Base-by-base conservation (phyloP, 2,113 vertebrate species). In the Manacus vitellinus region DNA sequence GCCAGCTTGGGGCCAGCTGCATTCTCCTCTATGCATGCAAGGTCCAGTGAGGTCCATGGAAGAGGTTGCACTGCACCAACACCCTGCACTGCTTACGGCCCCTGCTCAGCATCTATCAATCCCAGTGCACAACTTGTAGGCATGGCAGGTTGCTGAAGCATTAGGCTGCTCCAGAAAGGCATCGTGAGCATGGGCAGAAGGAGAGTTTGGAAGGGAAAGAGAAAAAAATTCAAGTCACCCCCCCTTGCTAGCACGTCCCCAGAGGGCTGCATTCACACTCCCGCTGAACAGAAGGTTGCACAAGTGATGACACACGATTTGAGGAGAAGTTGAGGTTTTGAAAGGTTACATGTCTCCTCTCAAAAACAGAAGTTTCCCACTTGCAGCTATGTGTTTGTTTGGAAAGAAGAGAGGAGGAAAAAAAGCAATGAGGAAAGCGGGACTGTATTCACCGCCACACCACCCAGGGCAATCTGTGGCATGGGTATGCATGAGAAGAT, bases 201-300 rank as follows among this genome's bases (percentile, higher is more conserved):
- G 72, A 79, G 62, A 37, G n/a, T 63, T 93, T 56, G 49, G 59
- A 94, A 88, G 17, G n/a, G 44, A 93, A 88, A 88, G 46, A 71
- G 56, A 75, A 79, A 87, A 89, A 94, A 59, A 86, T 46, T 67
- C 59, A 65, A 88, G 85, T 85, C 67, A 72, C 46, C 51, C 49
- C 37, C 55, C 93, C 79, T 79, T 17, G 31, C 75, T 92, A 76
- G 85, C 85, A 93, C 78, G 66, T 79, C 46, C 91, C 85, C 67
- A 72, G 70, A 89, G 94, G 85, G 88, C 67, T 94, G 80, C 67
- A 27, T 93, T 94, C 81, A 94, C 92, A 87, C 92, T 94, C 90
- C 77, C 1, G 66, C 91, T 82, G 91, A 94, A 92, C 82, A 94
- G 91, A 95, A 95, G 88, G 88, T 82, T 93, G 71, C 88, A 79